These are phyloP conservation scores for Steinernema khuongi DNA, from an alignment of 1,140 invertebrate genomes.

Conservation along the genomic window DNA sequence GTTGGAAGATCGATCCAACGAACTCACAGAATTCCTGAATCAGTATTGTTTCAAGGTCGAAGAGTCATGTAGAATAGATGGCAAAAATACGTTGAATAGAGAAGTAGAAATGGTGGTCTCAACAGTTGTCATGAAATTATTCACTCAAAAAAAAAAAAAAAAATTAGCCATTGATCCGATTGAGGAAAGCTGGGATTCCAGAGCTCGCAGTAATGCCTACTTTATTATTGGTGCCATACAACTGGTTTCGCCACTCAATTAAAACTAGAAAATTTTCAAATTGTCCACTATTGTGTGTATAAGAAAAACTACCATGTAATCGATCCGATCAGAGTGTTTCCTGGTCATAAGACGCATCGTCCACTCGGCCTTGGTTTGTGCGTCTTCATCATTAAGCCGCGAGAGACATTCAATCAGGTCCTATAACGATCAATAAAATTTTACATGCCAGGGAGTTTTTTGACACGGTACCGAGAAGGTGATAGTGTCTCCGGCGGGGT, in stretches of 20 bases:
- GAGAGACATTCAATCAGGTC: constrained; percentile 46
- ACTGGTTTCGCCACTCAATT: constrained; percentile 20
- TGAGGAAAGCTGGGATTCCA: too few species aligned
- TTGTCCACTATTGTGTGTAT: neutral
- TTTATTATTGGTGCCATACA: neutral
- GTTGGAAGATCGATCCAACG: constrained; percentile 40
- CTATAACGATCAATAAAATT: constrained; percentile 27
- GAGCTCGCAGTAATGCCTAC: neutral
- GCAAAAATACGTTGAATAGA: too few species aligned
- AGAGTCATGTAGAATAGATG: neutral
- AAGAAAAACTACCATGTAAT: constrained; percentile 27
- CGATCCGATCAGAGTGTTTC: constrained; percentile 29
- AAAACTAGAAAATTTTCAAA: constrained; percentile 29
- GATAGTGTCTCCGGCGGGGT: constrained; percentile 41
- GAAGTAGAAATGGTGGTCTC: too few species aligned
- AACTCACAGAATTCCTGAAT: constrained; percentile 48
- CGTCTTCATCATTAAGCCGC: constrained; percentile 35
- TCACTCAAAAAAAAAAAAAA: too few species aligned
- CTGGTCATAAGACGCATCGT: constrained; percentile 49
- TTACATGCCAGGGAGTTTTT: neutral
- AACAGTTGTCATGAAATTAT: too few species aligned
- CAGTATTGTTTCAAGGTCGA: neutral
- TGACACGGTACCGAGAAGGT: constrained; percentile 50
- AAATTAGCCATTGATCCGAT: too few species aligned
- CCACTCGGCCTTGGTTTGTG: constrained; percentile 48